phyloP scores from a whole-genome alignment of 2,888 invertebrate genomes.

The Gymnocheta viridis region DNA sequence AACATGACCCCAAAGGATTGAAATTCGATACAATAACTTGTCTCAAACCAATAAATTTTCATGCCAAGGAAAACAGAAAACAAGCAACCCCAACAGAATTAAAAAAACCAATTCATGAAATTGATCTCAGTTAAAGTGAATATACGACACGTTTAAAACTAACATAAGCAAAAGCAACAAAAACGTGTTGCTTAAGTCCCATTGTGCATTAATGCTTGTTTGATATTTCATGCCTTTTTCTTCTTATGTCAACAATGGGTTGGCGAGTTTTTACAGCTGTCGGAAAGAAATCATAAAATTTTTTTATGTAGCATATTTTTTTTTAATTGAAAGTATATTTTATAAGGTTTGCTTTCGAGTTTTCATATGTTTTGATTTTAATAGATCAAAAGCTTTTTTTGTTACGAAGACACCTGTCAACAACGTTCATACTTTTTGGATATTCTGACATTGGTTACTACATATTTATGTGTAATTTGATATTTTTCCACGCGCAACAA shows the following conservation, averaged over 20 bases:
- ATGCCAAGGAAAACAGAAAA: conserved; percentile 51
- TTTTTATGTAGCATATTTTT: not conserved
- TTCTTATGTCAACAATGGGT: not conserved
- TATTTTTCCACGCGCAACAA: too few species aligned
- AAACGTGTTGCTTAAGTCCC: conserved; percentile 23
- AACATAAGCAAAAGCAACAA: not conserved
- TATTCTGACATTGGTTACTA: too few species aligned
- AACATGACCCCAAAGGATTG: conserved; percentile 70
- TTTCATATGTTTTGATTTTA: too few species aligned
- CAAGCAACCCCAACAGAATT: conserved; percentile 38
- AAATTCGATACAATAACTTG: conserved; percentile 68
- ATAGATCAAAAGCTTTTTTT: too few species aligned
- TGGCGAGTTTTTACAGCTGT: not conserved
- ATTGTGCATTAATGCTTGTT: conserved; percentile 34
- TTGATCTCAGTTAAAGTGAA: conserved; percentile 20
- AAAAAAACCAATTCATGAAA: not conserved
- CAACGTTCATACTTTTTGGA: too few species aligned
- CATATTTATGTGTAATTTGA: too few species aligned
- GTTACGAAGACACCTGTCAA: too few species aligned
- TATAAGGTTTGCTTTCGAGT: too few species aligned
- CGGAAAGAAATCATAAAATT: not conserved
- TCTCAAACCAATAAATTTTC: conserved; percentile 67
- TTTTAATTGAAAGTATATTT: too few species aligned
- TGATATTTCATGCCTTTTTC: conserved; percentile 32
- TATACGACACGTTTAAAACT: conserved; percentile 29